Percentiles rank a stretch among this genome's conserved stretches.
Evolutionary conservation across 2,888 invertebrate genomes (phyloP).

Genomic region (Plemyria rubiginata): DNA sequence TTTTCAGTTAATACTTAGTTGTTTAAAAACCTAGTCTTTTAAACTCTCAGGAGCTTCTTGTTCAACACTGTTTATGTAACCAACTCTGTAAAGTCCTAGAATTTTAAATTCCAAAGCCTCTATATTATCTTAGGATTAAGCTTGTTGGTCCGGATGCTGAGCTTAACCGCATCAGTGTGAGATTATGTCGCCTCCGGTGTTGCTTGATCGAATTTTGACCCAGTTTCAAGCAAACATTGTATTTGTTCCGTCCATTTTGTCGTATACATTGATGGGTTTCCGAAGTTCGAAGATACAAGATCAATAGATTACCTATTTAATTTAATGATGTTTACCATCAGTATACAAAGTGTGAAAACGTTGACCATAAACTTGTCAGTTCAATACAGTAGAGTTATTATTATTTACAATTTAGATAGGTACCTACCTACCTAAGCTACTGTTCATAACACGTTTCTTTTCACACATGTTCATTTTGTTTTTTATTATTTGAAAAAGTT

Average conservation of each 20-base stretch:
- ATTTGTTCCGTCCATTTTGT: conserved; percentile 24
- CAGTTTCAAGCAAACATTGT: conserved; percentile 27
- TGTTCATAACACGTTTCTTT: neutral
- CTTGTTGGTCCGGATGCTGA: conserved; percentile 27
- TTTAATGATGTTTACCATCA: too few species aligned
- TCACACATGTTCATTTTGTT: neutral
- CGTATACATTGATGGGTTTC: conserved; percentile 18
- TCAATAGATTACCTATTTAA: neutral
- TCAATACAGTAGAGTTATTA: too few species aligned
- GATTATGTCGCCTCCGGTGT: conserved; percentile 29
- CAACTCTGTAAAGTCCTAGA: conserved; percentile 4
- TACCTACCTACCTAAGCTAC: too few species aligned
- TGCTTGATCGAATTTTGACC: conserved; percentile 34
- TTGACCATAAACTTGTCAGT: too few species aligned
- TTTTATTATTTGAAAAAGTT: too few species aligned
- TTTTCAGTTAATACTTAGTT: too few species aligned
- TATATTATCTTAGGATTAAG: conserved; percentile 33
- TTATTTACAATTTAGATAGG: too few species aligned
- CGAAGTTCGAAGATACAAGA: conserved; percentile 1
- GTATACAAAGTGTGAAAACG: too few species aligned
- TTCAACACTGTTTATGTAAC: neutral
- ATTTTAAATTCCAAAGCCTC: conserved; percentile 27
- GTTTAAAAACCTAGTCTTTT: neutral
- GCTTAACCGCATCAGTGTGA: conserved; percentile 28
- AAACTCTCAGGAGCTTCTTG: neutral